These are phyloP conservation scores for Charaxes varanes DNA, from an alignment of 1,140 invertebrate species.

Conservation along the genomic window DNA sequence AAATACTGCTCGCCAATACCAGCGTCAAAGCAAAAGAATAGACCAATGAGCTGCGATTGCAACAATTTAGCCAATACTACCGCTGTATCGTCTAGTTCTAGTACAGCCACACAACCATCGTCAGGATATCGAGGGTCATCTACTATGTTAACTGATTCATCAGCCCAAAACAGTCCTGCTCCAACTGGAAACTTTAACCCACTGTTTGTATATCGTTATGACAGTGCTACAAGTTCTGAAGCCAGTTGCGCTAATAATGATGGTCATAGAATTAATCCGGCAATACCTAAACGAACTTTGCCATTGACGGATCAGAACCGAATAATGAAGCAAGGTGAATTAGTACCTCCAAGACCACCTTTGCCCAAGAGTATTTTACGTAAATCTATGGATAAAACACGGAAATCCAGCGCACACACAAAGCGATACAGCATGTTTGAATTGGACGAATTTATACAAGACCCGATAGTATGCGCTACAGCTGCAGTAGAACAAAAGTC, in stretches of 20 bases:
- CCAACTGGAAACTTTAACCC: conserved; percentile 77
- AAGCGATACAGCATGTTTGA: conserved; percentile 90
- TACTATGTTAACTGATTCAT: conserved; percentile 86
- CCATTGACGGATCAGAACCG: conserved; percentile 76
- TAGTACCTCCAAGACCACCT: conserved; percentile 80
- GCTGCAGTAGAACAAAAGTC: conserved; percentile 72
- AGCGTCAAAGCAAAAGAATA: conserved; percentile 71
- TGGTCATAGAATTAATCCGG: conserved; percentile 68
- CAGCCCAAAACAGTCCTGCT: conserved; percentile 76
- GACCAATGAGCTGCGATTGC: conserved; percentile 79
- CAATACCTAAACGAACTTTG: conserved; percentile 78
- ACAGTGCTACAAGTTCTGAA: conserved; percentile 82
- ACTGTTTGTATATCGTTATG: conserved; percentile 87
- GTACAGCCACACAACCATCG: conserved; percentile 85
- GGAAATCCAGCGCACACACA: conserved; percentile 72
- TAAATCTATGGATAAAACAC: conserved; percentile 75
- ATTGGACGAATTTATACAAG: conserved; percentile 76
- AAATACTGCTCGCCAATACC: conserved; percentile 80
- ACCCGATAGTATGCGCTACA: conserved; percentile 66
- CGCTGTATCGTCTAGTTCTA: conserved; percentile 81
- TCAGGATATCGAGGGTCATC: conserved; percentile 90
- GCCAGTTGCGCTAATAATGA: conserved; percentile 74
- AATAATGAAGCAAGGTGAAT: conserved; percentile 66
- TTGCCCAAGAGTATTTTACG: conserved; percentile 82
- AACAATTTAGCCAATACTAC: conserved; percentile 74